Conservation (phyloP, 2,113 vertebrate species). For the Thalassoma bifasciatum region DNA sequence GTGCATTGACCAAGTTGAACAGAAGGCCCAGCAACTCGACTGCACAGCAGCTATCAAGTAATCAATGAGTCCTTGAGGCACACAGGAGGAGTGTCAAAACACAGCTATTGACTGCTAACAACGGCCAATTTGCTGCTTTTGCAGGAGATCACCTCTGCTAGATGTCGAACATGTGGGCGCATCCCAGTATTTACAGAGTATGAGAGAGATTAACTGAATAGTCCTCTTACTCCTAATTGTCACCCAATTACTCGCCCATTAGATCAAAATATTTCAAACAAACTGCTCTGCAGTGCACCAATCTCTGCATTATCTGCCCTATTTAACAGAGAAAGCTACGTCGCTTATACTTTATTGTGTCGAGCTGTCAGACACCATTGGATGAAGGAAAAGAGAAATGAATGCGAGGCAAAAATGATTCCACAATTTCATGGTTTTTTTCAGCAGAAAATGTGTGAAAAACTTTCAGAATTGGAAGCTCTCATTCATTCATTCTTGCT, state of each 20-base stretch:
- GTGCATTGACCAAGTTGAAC: constrained; percentile 70
- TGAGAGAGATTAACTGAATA: constrained; percentile 64
- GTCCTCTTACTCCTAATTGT: constrained; percentile 65
- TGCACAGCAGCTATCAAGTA: constrained; percentile 70
- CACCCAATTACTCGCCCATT: constrained; percentile 68
- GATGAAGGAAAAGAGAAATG: constrained; percentile 6
- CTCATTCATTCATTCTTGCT: not conserved
- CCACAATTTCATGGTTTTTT: constrained; percentile 3
- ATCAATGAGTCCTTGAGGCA: constrained; percentile 78
- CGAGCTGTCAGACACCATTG: constrained; percentile 38
- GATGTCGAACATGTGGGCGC: constrained; percentile 63
- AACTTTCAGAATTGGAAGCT: not conserved
- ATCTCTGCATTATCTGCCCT: constrained; percentile 34
- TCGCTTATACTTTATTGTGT: constrained; percentile 9
- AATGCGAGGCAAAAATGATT: not conserved
- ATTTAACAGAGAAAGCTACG: constrained; percentile 33
- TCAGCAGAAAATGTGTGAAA: not conserved
- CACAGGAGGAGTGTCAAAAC: constrained; percentile 76
- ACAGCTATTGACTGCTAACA: constrained; percentile 74
- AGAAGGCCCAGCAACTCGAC: constrained; percentile 66
- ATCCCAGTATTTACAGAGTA: constrained; percentile 59
- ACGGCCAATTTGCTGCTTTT: constrained; percentile 73
- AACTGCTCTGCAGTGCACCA: constrained; percentile 40
- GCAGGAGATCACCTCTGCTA: constrained; percentile 66
- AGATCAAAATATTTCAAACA: constrained; percentile 55